Evolutionary conservation across 2,888 invertebrate genomes (phyloP), one percentile per base, ranked within the genome.

Genomic region (Psylliodes chrysocephalus): DNA sequence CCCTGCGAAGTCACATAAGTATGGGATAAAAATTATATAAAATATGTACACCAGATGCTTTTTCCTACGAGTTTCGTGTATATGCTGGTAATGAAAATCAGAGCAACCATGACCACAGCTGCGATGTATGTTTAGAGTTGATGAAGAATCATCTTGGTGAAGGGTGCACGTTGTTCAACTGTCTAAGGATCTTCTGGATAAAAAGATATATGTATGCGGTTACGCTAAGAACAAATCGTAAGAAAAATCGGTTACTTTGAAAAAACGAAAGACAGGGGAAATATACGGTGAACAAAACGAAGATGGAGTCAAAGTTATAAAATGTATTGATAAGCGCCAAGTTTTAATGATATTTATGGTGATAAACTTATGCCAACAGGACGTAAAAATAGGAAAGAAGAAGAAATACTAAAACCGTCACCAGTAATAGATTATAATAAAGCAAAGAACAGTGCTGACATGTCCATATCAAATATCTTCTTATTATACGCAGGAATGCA

Each of bases 331-430:
- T 44, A 61, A 64, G 46, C 60, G 61, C 12, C 59, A 35, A 35
- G 64, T 65, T 14, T 25, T 67, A 15, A 67, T 67, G 60, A 46
- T 64, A 14, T 55, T 15, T 46, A 59, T 64, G 60, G 47, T 49
- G 55, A 44, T 35, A 10, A 55, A 14, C 38, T 60, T 33, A 44
- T 55, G 10, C 17, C 55, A 40, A 66, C 63, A 6, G 63, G 60
- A 54, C n/a, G 19, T 18, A 53, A 46, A 59, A 60, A 51, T 38
- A 30, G 42, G 46, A 55, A 66, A 56, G 56, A 53, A 28, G 57
- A 64, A 46, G 60, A 66, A 14, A 38, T 67, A 46, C 28, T 64
- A 17, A 67, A 67, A 60, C 69, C 64, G 7, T 33, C 46, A 28
- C 33, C 46, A 18, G 40, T 66, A 14, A 49, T 62, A 38, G 57